Conservation (phyloP, 2,113 vertebrate genomes). For the Haemorhous mexicanus region DNA sequence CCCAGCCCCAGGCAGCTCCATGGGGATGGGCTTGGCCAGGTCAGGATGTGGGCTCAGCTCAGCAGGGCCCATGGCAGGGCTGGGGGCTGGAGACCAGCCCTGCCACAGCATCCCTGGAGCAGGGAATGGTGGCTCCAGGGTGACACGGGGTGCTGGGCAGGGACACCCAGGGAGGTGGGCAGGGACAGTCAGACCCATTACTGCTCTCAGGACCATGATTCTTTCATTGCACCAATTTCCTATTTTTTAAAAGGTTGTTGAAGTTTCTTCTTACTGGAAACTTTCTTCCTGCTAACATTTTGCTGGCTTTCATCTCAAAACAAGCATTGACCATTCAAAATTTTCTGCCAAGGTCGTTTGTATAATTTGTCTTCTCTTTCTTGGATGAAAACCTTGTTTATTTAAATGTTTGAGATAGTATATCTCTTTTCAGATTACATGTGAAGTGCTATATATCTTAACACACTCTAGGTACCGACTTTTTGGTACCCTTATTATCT, state of each 20-base stretch:
- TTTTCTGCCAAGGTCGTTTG: background rate
- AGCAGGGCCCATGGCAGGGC: background rate
- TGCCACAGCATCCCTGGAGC: background rate
- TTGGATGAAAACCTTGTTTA: background rate
- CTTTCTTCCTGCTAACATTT: background rate
- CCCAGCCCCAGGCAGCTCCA: rapidly evolving
- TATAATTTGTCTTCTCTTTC: background rate
- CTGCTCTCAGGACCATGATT: background rate
- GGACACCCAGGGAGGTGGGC: background rate
- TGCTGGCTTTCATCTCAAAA: background rate
- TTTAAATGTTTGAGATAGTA: background rate
- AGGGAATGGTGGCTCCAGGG: background rate
- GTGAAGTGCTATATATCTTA: background rate
- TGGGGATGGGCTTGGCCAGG: background rate
- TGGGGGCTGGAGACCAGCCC: background rate
- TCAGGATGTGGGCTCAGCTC: no score
- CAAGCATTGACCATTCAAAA: background rate
- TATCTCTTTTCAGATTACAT: background rate
- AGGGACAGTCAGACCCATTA: background rate
- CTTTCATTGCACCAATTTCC: background rate
- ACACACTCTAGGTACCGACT: background rate
- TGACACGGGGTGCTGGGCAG: background rate
- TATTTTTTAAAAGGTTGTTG: background rate
- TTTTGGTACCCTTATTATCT: background rate
- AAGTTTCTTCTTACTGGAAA: background rate